phyloP scores from a whole-genome alignment of 2,797 vertebrate genomes.

The Meda fulgida region DNA sequence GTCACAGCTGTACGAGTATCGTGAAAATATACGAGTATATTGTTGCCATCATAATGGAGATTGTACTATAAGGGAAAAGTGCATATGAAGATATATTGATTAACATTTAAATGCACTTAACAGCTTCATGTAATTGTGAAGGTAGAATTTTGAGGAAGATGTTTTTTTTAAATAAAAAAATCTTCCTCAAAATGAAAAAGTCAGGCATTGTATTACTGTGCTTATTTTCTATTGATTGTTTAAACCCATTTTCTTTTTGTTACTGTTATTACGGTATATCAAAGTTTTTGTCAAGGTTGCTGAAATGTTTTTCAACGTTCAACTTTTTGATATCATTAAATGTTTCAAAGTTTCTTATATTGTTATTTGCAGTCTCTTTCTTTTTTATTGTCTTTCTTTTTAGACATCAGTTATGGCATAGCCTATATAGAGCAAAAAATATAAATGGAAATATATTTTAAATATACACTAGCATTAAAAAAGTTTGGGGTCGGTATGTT shows the following conservation, averaged over 20 bases:
- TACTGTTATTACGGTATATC: background rate
- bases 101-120: background rate
- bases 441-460: background rate
- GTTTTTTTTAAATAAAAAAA: background rate
- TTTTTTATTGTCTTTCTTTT: background rate
- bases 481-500: background rate
- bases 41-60: background rate
- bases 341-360: conserved; percentile 39
- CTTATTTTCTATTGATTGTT: background rate
- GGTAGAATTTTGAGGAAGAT: background rate
- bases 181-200: background rate
- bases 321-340: conserved; percentile 47
- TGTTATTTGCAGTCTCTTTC: background rate
- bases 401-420: background rate
- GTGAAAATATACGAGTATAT: background rate
- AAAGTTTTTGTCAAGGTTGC: background rate
- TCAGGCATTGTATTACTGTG: background rate
- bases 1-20: background rate
- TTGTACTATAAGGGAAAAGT: background rate
- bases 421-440: background rate
- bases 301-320: conserved; percentile 31
- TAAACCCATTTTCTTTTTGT: background rate
- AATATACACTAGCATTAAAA: background rate
- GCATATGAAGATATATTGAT: background rate
- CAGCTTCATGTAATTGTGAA: background rate